These are phyloP conservation scores for Himalopsyche kuldschensis DNA, from an alignment of 2,888 invertebrate species.

Conservation along the genomic window DNA sequence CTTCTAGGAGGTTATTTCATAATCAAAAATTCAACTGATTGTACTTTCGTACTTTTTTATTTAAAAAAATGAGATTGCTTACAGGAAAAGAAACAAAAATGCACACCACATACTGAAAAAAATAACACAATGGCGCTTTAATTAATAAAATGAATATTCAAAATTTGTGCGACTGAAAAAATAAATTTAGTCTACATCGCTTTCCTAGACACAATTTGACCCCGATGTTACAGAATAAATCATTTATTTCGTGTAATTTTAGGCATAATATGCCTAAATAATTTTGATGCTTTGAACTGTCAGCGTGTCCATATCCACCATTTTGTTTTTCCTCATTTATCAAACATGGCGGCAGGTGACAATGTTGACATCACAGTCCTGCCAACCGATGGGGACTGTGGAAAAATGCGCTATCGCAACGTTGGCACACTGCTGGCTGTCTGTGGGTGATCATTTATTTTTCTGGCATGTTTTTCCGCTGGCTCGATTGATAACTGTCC, in stretches of 20 bases:
- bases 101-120: too few relatives aligned
- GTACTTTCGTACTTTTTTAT: too few relatives aligned
- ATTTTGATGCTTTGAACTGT: background rate
- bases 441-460: background rate
- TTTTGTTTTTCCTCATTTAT: background rate
- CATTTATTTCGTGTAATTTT: background rate
- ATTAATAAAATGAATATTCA: too few relatives aligned
- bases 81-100: too few relatives aligned
- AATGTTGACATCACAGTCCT: background rate
- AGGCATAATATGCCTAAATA: background rate
- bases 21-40: too few relatives aligned
- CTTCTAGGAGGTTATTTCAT: too few relatives aligned
- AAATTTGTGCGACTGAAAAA: too few relatives aligned
- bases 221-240: background rate
- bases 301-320: background rate
- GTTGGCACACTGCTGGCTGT: background rate
- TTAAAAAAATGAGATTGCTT: too few relatives aligned
- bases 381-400: background rate
- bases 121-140: too few relatives aligned
- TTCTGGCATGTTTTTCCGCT: background rate
- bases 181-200: too few relatives aligned
- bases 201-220: too few relatives aligned
- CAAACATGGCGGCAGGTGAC: conserved; percentile 1
- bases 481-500: background rate
- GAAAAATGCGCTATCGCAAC: background rate